A percentile compares a stretch with the other conserved stretches of the same genome.
Conservation (phyloP, 2,888 invertebrate genomes). For the Thymelicus sylvestris region DNA sequence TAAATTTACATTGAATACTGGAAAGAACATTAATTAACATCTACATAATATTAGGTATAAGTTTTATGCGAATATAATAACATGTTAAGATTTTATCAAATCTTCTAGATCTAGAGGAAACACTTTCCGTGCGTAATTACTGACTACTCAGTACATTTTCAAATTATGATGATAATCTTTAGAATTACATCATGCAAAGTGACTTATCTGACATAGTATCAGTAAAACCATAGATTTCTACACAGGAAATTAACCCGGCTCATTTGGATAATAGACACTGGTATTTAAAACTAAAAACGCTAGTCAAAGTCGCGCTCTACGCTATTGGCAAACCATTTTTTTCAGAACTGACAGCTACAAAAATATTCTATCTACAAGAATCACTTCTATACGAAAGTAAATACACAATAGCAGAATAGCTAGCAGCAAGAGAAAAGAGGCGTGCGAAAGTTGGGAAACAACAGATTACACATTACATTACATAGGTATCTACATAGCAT, state of each 20-base stretch:
- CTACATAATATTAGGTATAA: too few relatives aligned
- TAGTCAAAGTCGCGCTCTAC: constrained; percentile 19
- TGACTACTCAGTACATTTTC: constrained; percentile 6
- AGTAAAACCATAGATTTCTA: constrained; percentile 11
- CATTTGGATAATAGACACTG: background rate
- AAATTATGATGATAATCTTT: constrained; percentile 6
- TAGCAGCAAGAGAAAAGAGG: constrained; percentile 34
- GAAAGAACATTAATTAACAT: too few relatives aligned
- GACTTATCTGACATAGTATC: background rate
- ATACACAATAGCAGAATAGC: constrained; percentile 10
- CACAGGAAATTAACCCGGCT: constrained; percentile 7
- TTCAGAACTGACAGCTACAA: constrained; percentile 11
- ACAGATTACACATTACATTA: background rate
- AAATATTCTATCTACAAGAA: constrained; percentile 20
- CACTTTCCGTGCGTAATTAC: constrained; percentile 13
- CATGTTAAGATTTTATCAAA: constrained; percentile 16
- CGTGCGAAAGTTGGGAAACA: constrained; percentile 41
- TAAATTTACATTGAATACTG: too few relatives aligned
- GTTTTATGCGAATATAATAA: constrained; percentile 17
- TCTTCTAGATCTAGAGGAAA: constrained; percentile 11
- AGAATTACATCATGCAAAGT: constrained; percentile 28
- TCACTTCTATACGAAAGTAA: too few relatives aligned
- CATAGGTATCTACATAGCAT: background rate
- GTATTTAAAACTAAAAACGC: background rate
- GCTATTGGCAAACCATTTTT: constrained; percentile 2